Conservation (phyloP, 2,113 vertebrate species). For the Panurus biarmicus region DNA sequence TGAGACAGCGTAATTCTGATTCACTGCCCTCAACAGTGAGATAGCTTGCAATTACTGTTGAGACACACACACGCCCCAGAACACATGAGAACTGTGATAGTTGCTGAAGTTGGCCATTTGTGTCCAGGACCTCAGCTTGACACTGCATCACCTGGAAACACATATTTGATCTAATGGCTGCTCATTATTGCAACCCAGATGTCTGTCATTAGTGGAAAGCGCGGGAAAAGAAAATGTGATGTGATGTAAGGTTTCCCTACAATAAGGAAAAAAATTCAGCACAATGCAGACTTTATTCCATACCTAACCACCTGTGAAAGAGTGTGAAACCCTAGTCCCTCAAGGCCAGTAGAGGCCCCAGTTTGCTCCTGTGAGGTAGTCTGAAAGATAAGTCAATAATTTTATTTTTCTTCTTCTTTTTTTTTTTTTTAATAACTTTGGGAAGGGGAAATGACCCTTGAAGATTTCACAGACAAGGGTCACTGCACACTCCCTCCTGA, state of each 20-base stretch:
- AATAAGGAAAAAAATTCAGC: neutral
- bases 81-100: neutral
- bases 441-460: constrained; percentile 32
- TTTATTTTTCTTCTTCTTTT: neutral
- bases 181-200: neutral
- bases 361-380: neutral
- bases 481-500: constrained; percentile 32
- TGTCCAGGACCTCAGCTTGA: neutral
- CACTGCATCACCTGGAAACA: neutral
- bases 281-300: neutral
- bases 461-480: constrained; percentile 7
- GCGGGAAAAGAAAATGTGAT: neutral
- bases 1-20: neutral
- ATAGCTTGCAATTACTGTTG: neutral
- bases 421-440: neutral
- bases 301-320: neutral
- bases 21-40: neutral
- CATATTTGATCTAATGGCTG: neutral
- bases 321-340: neutral
- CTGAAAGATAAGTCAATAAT: neutral
- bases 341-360: neutral
- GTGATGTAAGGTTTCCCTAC: neutral
- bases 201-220: neutral
- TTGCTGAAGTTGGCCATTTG: fast-evolving
- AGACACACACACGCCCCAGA: neutral